Evolutionary conservation across 1,140 invertebrate genomes (phyloP), one percentile per base, ranked within the genome.

Genomic region (Mercenaria mercenaria): DNA sequence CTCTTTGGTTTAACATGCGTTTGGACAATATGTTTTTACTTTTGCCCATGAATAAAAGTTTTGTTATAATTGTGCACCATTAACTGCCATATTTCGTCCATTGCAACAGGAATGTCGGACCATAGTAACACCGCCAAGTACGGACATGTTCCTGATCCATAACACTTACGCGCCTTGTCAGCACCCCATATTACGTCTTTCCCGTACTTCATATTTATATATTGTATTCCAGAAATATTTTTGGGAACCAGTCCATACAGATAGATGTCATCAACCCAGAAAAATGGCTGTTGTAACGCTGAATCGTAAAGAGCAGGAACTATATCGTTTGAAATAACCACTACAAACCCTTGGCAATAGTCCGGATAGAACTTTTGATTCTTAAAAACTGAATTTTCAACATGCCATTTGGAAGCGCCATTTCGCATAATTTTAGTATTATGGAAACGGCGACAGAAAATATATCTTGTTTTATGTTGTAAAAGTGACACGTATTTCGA

Each of bases 281-380:
- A 94, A 69, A 93, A 94, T 6, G 93, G 94, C 8, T 90, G 90
- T 4, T 80, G 47, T 50, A 83, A 74, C 4, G 93, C 91, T 26
- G 91, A 89, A 10, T 89, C 69, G 37, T 94, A 95, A 32, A 96
- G 69, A 20, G 90, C 80, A 37, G 91, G 91, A 1, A 96, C 92
- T 29, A 96, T 86, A 88, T 95, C 93, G 8, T 86, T 90, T 29
- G 96, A 93, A 59, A 96, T 93, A 10, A 96, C 76, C 4, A 95
- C 93, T 29, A 90, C 92, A 90, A 94, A 94, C 20, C 96, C 96
- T 23, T 92, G 83, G 91, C 96, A 96, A 69, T 95, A 96, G 10
- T 29, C 47, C 15, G 92, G 92, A 52, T 90, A 92, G 32, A 34
- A 64, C 2, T 2, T 41, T 0, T 86, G 56, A 8, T 56, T 56